Base-by-base conservation (phyloP, 2,797 vertebrate species). In the Hyperoplus lanceolatus region DNA sequence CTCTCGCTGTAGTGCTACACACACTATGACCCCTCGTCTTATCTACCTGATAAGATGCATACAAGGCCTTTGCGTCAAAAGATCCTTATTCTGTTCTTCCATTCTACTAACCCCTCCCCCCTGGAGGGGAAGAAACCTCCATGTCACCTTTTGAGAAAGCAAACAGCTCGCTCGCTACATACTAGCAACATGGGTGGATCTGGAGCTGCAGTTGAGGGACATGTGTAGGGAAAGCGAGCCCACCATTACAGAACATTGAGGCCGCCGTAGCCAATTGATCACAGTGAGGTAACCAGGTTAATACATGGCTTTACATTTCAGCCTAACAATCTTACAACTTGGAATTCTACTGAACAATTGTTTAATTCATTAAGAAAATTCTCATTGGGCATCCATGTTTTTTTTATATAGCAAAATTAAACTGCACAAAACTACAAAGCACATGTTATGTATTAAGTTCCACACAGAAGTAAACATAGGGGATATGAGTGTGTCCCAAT, bases 171-270 rank as follows among this genome's bases (percentile, higher is more conserved):
- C 77, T 84, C 11, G 70, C 81, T 59, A 88, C 88, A 92, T 86
- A 21, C 77, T 68, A 82, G 76, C 45, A 92, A 90, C 90, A 92
- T 77, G 85, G 86, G 66, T 87, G 87, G 87, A 88, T 82, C 74
- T 84, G 49, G 36, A 85, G 79, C 89, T 79, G 73, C 80, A 78
- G 81, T 70, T 75, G 62, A 88, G 77, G 56, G 70, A 85, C 86
- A 76, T 67, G 87, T 74, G 79, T 78, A 84, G 81, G 87, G 75
- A 81, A 85, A 77, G 79, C 80, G 10, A 88, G 74, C 62, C 82
- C 87, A 87, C 86, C 86, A 86, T 90, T 87, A 87, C 80, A 83
- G 84, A 80, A 88, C 78, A 64, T 64, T 45, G 59, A 75, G 85
- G 54, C 57, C 12, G 76, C 79, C 43, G 80, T 56, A 73, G 86